Conservation (phyloP, 2,113 vertebrate genomes). For the Cavia porcellus region DNA sequence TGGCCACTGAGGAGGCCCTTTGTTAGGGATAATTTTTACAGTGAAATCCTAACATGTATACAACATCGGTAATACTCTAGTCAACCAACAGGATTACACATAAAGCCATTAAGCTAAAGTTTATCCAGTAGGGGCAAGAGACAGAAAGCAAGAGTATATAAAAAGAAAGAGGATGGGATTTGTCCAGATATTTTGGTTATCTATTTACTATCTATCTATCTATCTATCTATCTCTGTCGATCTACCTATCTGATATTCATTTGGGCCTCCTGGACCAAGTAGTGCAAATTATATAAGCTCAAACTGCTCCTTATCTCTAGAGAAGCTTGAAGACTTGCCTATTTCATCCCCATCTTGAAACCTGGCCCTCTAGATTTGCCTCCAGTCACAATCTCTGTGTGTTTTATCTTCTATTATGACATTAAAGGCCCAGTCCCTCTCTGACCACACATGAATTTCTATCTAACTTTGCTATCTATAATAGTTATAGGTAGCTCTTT, state of each 20-base stretch:
- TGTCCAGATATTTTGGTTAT: not conserved
- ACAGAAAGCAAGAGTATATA: not conserved
- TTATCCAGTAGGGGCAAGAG: not conserved
- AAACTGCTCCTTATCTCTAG: not conserved
- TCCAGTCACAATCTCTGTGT: not conserved
- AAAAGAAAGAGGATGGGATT: not conserved
- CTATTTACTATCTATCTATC: no score
- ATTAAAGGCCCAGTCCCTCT: not conserved
- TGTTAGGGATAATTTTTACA: not conserved
- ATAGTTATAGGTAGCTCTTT: not conserved
- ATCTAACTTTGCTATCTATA: not conserved
- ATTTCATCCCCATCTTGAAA: not conserved
- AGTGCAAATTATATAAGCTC: not conserved
- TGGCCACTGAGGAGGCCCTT: not conserved
- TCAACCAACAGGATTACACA: not conserved
- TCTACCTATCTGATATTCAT: not conserved
- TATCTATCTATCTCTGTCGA: no score
- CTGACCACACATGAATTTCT: not conserved
- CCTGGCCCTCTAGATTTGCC: not conserved
- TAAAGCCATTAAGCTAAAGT: not conserved
- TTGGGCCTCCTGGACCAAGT: not conserved
- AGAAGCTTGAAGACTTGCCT: not conserved
- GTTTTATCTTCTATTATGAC: not conserved
- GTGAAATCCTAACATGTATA: not conserved
- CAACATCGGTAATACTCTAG: not conserved